phyloP scores from a whole-genome alignment of 2,113 vertebrate species.

The Sigmodon hispidus region DNA sequence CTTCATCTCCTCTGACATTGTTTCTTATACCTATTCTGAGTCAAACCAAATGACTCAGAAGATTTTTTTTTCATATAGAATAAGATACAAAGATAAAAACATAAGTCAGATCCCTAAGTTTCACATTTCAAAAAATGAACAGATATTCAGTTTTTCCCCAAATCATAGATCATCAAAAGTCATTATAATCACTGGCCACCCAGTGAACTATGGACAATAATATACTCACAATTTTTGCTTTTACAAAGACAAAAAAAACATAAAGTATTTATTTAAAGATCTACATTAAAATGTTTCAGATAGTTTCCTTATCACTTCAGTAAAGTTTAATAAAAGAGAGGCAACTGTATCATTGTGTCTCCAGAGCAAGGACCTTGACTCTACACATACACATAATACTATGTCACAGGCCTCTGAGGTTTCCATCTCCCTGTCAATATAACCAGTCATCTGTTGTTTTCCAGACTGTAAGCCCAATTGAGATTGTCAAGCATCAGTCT shows the following conservation, averaged over 20 bases:
- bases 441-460: constrained; percentile 33
- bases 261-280: neutral
- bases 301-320: neutral
- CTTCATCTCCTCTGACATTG: neutral
- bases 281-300: constrained; percentile 18
- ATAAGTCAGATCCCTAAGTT: neutral
- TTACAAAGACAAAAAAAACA: neutral
- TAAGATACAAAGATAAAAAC: neutral
- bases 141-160: neutral
- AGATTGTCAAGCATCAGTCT: neutral
- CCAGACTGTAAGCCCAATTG: neutral
- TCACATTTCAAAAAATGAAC: neutral
- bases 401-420: neutral
- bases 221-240: neutral
- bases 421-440: neutral
- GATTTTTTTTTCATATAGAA: neutral
- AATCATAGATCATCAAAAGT: neutral
- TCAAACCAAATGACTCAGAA: constrained; percentile 20
- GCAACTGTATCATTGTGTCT: neutral
- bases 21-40: neutral
- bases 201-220: neutral
- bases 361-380: neutral
- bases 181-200: neutral
- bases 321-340: too few relatives aligned
- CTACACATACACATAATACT: neutral